Base-by-base conservation (phyloP, 2,797 vertebrate genomes). In the Scleropages formosus region DNA sequence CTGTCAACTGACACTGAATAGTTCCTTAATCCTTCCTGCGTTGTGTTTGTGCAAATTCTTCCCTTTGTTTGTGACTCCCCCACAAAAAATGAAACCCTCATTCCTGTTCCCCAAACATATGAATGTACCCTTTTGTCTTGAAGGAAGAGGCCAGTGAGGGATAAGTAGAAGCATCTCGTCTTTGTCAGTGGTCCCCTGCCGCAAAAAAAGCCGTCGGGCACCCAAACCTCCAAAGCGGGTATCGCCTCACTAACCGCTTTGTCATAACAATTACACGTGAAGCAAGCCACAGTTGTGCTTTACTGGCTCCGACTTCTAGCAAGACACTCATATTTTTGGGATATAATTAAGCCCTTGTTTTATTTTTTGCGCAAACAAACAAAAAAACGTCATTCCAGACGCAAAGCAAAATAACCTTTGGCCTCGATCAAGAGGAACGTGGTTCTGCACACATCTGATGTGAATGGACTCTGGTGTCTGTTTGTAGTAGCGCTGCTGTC, bases 311-410 rank as follows among this genome's bases (percentile, higher is more conserved):
- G 58, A 27, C 15, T 24, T 61, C 66, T 65, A 63, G 31, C 39
- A 15, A 22, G 7, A 27, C 67, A 20, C 27, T 31, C 44, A 46
- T 76, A 49, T 13, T 20, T 51, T 46, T 4, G 24, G 24, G 56
- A 16, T 51, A 27, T 62, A 76, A 49, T 62, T 20, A 76, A 76
- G 69, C 66, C 58, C 16, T 53, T 44, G 46, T 64, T 53, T 62
- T 69, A 53, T 46, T 76, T 20, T 49, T 59, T 20, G n/a, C n/a
- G 51, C n/a, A 59, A 76, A 39, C 49, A 51, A 39, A 27, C 31
- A 22, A 24, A 69, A 56, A 16, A 62, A 72, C 53, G 22, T 22
- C 47, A 53, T 72, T 71, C 58, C 22, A 39, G 4, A 61, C 15
- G 18, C 49, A 39, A 22, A 22, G 51, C 39, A 51, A 56, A 51